Base-by-base conservation (phyloP, 2,797 vertebrate genomes). In the Galaxias olidus region DNA sequence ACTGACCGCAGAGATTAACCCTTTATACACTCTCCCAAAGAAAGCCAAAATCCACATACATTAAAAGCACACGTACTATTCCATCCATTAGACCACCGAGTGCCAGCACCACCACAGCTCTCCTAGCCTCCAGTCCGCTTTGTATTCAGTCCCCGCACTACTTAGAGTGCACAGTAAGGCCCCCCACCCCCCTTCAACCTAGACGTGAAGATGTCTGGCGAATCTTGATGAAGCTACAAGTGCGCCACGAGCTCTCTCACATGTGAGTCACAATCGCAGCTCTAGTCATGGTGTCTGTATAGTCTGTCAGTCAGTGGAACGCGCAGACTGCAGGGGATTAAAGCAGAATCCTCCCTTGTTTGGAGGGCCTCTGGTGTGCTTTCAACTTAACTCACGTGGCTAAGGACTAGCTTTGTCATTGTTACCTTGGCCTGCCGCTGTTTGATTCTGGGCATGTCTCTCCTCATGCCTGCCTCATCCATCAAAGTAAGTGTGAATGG, bases 401-500 rank as follows among this genome's bases (percentile, higher is more conserved):
- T 0, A 77, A 83, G 77, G 54, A 65, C 70, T 66, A 74, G 84
- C 80, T 76, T 66, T 72, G 78, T 79, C 85, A 69, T 69, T 72
- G 84, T 83, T 78, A 83, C 79, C 77, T 77, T 48, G 56, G n/a
- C n/a, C n/a, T n/a, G 75, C 84, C 72, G 73, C 75, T 85, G 86
- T 87, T 86, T 84, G 85, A 90, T 88, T 81, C 85, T 61, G 72
- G 67, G 75, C 86, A 80, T 88, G 89, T 88, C 89, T 86, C 77
- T 49, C 74, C 42, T 52, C 74, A 67, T 68, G 74, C 71, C 66
- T 19, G 50, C 70, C 87, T 90, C 90, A 91, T 92, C 89, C 86
- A 91, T 92, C 91, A 91, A 87, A 73, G 82, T 79, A 85, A 87
- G 71, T 83, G 81, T 87, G 85, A 90, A 91, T 86, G 88, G 87